Conservation (phyloP, 2,888 invertebrate genomes). For the Acleris cristana region DNA sequence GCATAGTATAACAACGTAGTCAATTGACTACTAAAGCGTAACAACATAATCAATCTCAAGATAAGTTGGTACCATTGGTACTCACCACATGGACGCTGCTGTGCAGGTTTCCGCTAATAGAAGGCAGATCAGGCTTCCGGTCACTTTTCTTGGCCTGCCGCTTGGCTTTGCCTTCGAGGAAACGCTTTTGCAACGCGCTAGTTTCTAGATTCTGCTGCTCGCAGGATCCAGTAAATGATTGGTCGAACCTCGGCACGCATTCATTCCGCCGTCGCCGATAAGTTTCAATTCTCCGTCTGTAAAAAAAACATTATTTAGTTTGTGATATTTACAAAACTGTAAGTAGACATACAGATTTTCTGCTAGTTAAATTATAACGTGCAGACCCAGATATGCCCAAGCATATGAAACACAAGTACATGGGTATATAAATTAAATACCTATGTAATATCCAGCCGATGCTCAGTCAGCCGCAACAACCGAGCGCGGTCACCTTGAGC, state of each 20-base stretch:
- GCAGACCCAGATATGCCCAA: neutral
- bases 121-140: slow-evolving; percentile 76
- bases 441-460: slow-evolving; percentile 59
- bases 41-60: neutral
- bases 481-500: slow-evolving; percentile 78
- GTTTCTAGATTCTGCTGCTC: slow-evolving; percentile 97
- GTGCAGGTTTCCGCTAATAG: slow-evolving; percentile 83
- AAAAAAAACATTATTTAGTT: slow-evolving; percentile 45
- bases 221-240: slow-evolving; percentile 93
- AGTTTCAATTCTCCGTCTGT: slow-evolving; percentile 92
- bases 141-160: slow-evolving; percentile 92
- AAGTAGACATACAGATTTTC: too few species aligned
- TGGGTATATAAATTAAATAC: slow-evolving; percentile 29
- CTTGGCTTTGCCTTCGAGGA: slow-evolving; percentile 95
- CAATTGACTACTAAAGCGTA: too few species aligned
- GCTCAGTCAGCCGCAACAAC: slow-evolving; percentile 78
- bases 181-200: slow-evolving; percentile 93
- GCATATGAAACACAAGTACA: slow-evolving; percentile 7
- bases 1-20: too few species aligned
- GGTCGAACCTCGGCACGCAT: slow-evolving; percentile 94
- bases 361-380: too few species aligned
- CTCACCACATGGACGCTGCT: slow-evolving; percentile 89
- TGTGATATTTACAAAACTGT: slow-evolving; percentile 1
- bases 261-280: slow-evolving; percentile 94
- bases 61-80: neutral